Evolutionary conservation across 2,113 vertebrate genomes (phyloP).

Genomic region (Etia nguti): DNA sequence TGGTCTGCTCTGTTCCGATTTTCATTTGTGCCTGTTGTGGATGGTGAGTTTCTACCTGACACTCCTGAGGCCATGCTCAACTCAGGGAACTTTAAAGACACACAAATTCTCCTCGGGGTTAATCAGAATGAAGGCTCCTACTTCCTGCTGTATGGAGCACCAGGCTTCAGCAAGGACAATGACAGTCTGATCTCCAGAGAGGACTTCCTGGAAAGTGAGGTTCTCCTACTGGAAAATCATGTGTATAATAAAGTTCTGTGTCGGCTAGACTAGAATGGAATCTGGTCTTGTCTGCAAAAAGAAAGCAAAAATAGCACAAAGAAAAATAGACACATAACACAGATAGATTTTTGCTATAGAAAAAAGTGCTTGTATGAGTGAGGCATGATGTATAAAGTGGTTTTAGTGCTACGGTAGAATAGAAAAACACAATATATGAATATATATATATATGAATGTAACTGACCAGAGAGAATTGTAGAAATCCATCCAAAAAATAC

Average conservation of each 20-base stretch:
- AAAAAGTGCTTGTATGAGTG: too few species aligned
- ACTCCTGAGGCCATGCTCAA: constrained; percentile 80
- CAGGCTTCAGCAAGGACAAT: constrained; percentile 92
- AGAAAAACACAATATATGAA: too few species aligned
- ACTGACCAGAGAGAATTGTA: rapidly evolving
- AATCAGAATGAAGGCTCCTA: constrained; percentile 90
- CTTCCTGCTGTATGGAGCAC: constrained; percentile 87
- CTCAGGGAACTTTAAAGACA: constrained; percentile 77
- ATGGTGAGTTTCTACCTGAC: constrained; percentile 83
- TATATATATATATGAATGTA: background rate
- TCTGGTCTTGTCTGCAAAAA: background rate
- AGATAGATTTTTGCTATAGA: too few species aligned
- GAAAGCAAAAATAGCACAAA: background rate
- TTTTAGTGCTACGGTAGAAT: too few species aligned
- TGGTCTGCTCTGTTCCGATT: constrained; percentile 81
- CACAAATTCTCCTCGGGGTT: constrained; percentile 82
- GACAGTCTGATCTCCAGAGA: constrained; percentile 87
- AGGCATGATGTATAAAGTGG: too few species aligned
- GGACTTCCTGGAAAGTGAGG: constrained; percentile 81
- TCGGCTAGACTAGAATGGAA: background rate
- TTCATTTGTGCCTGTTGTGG: constrained; percentile 87
- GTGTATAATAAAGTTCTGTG: background rate
- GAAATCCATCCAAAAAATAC: background rate
- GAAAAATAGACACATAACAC: too few species aligned
- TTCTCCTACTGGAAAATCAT: background rate